Evolutionary conservation across 2,113 vertebrate genomes (phyloP).

Genomic region (Eolophus roseicapilla): DNA sequence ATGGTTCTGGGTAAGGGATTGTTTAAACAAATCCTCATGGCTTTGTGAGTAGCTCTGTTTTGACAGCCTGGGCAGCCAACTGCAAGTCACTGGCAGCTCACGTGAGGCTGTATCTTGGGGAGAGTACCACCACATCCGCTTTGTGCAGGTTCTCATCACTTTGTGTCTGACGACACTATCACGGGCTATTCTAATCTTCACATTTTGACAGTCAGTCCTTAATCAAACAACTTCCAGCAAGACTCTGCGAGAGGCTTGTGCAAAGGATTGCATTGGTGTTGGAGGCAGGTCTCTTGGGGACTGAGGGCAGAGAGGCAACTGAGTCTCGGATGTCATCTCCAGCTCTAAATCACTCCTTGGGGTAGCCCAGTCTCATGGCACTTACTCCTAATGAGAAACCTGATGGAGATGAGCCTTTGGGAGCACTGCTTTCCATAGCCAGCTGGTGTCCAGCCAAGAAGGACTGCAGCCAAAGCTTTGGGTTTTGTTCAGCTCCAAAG

Average conservation of each 20-base stretch:
- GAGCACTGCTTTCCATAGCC: not conserved
- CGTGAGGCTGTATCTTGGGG: not conserved
- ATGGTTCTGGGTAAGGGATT: not conserved
- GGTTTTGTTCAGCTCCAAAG: slow-evolving; percentile 14
- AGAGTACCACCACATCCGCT: rapidly evolving
- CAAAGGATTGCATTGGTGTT: rapidly evolving
- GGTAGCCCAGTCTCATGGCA: not conserved
- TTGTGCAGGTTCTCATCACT: not conserved
- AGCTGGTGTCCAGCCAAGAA: not conserved
- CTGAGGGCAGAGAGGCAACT: not conserved
- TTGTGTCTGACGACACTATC: rapidly evolving
- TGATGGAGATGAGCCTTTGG: not conserved
- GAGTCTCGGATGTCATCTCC: not conserved
- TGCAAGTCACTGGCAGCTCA: not conserved
- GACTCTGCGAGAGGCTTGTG: rapidly evolving
- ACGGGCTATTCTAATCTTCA: not conserved
- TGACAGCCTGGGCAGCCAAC: not conserved
- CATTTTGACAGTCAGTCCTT: not conserved
- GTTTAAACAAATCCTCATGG: not conserved
- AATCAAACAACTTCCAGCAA: not conserved
- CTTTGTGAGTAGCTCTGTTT: not conserved
- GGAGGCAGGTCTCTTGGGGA: not conserved
- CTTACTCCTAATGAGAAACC: not conserved
- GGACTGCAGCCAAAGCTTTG: slow-evolving; percentile 19
- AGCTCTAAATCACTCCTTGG: not conserved